Conservation (phyloP, 2,113 vertebrate species). For the Neomonachus schauinslandi region DNA sequence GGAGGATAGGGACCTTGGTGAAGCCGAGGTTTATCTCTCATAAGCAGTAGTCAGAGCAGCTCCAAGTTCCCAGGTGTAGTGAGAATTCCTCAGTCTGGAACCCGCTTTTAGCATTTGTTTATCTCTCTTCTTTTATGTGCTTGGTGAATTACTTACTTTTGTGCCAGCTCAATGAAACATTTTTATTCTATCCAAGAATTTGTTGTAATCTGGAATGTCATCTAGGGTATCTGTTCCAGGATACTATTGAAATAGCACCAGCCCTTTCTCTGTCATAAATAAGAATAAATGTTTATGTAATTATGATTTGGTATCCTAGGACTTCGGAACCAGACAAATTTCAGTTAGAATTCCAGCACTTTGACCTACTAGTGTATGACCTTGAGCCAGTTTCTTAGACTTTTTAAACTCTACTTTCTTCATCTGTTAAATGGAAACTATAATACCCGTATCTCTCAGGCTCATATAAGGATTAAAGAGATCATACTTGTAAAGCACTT, state of each 20-base stretch:
- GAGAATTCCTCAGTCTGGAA: not conserved
- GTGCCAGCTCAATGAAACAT: not conserved
- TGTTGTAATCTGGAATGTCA: not conserved
- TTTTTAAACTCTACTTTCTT: not conserved
- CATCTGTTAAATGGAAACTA: not conserved
- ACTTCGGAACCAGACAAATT: constrained; percentile 32
- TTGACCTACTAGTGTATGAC: not conserved
- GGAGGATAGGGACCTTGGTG: not conserved
- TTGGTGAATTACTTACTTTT: not conserved
- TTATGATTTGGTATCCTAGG: constrained; percentile 23
- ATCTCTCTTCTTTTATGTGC: not conserved
- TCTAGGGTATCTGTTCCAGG: not conserved
- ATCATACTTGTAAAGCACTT: not conserved
- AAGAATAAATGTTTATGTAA: constrained; percentile 47
- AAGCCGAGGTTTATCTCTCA: not conserved
- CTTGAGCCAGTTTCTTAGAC: not conserved
- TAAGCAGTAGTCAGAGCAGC: not conserved
- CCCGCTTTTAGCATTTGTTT: not conserved
- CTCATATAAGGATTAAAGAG: not conserved
- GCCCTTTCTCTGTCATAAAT: constrained; percentile 8
- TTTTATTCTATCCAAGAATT: constrained; percentile 32
- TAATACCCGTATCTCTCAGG: not conserved
- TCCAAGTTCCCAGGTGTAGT: not conserved
- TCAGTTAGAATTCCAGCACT: not conserved
- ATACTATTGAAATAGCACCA: not conserved